Conservation (phyloP, 1,140 invertebrate genomes). For the Zaprionus nigranus region DNA sequence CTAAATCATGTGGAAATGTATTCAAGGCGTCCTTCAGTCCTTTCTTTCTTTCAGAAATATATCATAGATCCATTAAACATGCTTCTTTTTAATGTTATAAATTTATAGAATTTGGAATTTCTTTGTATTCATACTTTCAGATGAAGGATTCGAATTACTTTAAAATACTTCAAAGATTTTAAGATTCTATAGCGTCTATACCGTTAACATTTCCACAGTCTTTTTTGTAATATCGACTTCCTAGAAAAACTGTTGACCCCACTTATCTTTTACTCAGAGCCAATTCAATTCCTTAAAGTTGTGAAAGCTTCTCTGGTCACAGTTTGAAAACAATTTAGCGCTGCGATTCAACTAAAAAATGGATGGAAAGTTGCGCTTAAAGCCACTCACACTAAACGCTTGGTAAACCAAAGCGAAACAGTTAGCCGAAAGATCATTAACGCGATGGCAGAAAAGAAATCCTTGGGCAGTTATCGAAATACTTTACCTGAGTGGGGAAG, state of each 20-base stretch:
- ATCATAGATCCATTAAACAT: no score
- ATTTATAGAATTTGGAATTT: no score
- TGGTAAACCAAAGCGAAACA: constrained; percentile 48
- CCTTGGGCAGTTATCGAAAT: constrained; percentile 34
- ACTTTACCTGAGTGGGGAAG: constrained; percentile 55
- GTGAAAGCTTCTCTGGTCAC: background rate
- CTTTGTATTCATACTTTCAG: no score
- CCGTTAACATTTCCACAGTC: background rate
- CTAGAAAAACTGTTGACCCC: background rate
- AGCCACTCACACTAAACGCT: constrained; percentile 19
- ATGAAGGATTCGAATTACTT: background rate
- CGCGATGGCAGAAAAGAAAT: constrained; percentile 28
- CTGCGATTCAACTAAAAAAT: constrained; percentile 24
- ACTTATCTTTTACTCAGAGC: background rate
- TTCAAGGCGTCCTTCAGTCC: no score
- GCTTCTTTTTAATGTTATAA: no score
- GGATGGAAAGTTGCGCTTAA: constrained; percentile 28
- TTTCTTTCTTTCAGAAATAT: no score
- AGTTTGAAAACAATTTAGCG: constrained; percentile 17
- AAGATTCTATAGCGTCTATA: background rate
- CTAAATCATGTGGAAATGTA: background rate
- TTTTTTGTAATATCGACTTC: background rate
- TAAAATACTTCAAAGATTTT: background rate
- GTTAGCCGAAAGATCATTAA: constrained; percentile 68
- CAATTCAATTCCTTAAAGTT: constrained; percentile 2